Evolutionary conservation across 2,888 invertebrate genomes (phyloP), one percentile per base, ranked within the genome.

Genomic region (Nomada ferruginata): DNA sequence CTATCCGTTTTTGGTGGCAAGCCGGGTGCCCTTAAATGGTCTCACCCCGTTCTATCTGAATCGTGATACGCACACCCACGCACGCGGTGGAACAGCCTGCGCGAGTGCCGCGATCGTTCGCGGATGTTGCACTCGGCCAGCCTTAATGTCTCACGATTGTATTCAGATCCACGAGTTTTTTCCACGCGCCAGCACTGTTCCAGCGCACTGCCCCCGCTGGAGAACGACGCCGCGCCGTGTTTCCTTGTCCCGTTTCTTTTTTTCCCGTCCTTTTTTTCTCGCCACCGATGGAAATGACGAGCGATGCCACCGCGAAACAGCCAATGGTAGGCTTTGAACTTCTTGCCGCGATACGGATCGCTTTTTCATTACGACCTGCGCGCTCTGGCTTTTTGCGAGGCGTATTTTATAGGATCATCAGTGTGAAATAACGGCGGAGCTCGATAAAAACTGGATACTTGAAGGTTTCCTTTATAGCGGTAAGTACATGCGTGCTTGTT

Each of bases 61-160:
- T 85, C 84, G 69, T 59, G 82, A 84, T 79, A 85, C 77, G 76
- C 61, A 55, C 83, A 68, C 83, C 57, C 79, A 83, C 83, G 74
- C 79, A 55, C 55, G 50, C 63, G n/a, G 26, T 57, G 50, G 66
- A 36, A 26, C 63, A 57, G 65, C 52, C 47, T 63, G 57, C 42
- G 70, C 65, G 70, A 63, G 44, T 68, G 52, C 42, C 61, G 20
- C n/a, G 61, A 42, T 18, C 11, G 44, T 47, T 65, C 81, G 81
- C 78, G 83, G 75, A 82, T 79, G 79, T 83, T 82, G 83, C 82
- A 76, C 82, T 73, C 83, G 55, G 60, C 47, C 52, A 64, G 75
- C 79, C 79, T 82, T 83, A 83, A 85, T 86, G 79, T 80, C 85
- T 82, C 85, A 81, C 86, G 84, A 89, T 89, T 89, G 85, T 89